phyloP scores from a whole-genome alignment of 2,113 vertebrate genomes.

The Peromyscus maniculatus region DNA sequence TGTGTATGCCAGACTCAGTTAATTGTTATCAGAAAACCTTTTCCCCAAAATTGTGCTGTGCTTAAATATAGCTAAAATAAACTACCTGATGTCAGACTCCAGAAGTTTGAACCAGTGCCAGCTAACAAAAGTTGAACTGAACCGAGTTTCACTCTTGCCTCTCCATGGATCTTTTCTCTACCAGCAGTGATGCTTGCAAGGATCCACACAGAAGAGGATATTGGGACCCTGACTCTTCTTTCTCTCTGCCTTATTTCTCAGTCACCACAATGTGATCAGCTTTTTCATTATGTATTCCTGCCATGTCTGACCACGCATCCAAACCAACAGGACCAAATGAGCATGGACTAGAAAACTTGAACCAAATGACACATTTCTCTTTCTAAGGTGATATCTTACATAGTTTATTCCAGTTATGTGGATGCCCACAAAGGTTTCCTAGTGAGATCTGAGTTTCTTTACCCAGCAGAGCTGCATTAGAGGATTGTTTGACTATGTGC shows the following conservation, averaged over 20 bases:
- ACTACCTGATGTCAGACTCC: not conserved
- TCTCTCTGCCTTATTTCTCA: not conserved
- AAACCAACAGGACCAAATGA: not conserved
- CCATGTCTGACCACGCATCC: not conserved
- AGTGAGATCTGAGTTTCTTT: too few species aligned
- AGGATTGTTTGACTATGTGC: too few species aligned
- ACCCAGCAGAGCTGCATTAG: too few species aligned
- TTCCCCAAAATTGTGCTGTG: not conserved
- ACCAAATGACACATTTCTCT: not conserved
- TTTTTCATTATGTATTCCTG: not conserved
- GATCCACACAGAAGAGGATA: not conserved
- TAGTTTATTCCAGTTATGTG: not conserved
- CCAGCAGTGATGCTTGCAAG: not conserved
- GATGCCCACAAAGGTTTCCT: too few species aligned
- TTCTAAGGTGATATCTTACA: not conserved
- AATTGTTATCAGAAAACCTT: not conserved
- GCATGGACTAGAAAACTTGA: not conserved
- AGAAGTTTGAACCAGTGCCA: not conserved
- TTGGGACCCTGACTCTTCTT: not conserved
- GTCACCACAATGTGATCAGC: not conserved
- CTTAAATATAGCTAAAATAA: not conserved
- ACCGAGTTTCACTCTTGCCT: not conserved
- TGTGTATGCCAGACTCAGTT: not conserved
- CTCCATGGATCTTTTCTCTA: not conserved
- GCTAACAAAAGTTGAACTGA: not conserved